phyloP scores from a whole-genome alignment of 35 echinoderm and acorn worm species.

The Hemicentrotus pulcherrimus region DNA sequence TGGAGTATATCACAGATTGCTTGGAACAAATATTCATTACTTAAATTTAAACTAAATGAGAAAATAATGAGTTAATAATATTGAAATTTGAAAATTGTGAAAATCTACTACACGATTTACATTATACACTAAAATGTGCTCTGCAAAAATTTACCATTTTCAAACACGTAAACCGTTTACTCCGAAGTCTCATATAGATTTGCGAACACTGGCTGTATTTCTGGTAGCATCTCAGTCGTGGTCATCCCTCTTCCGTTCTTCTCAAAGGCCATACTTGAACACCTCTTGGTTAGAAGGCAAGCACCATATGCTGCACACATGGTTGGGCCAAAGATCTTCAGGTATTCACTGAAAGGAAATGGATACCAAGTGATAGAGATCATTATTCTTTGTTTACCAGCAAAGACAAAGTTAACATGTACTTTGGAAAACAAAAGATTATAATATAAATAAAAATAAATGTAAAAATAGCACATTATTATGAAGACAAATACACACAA shows the following conservation, averaged over 20 bases:
- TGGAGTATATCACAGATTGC: too few relatives aligned
- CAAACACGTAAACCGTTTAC: background rate
- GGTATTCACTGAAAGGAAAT: slow-evolving; percentile 62
- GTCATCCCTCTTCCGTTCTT: slow-evolving; percentile 70
- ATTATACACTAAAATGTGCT: too few relatives aligned
- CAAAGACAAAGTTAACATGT: too few relatives aligned
- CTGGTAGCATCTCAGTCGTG: slow-evolving; percentile 79
- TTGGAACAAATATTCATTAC: too few relatives aligned
- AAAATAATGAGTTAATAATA: too few relatives aligned
- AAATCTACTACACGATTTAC: too few relatives aligned
- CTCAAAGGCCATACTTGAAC: slow-evolving; percentile 70
- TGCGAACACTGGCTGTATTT: slow-evolving; percentile 74
- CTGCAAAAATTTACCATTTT: background rate
- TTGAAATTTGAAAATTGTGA: too few relatives aligned
- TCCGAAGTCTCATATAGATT: slow-evolving; percentile 64
- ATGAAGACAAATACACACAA: too few relatives aligned
- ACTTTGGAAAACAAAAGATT: background rate
- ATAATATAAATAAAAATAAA: too few relatives aligned
- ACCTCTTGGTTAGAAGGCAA: slow-evolving; percentile 80
- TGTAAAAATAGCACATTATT: too few relatives aligned
- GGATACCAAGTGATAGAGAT: background rate
- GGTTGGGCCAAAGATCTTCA: slow-evolving; percentile 66
- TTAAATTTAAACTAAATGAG: too few relatives aligned
- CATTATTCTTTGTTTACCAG: too few relatives aligned
- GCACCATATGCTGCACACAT: slow-evolving; percentile 85